A percentile compares a stretch with the other conserved stretches of the same genome.
Evolutionary conservation across 2,888 invertebrate species (phyloP).

Genomic region (Drosophila mimica): DNA sequence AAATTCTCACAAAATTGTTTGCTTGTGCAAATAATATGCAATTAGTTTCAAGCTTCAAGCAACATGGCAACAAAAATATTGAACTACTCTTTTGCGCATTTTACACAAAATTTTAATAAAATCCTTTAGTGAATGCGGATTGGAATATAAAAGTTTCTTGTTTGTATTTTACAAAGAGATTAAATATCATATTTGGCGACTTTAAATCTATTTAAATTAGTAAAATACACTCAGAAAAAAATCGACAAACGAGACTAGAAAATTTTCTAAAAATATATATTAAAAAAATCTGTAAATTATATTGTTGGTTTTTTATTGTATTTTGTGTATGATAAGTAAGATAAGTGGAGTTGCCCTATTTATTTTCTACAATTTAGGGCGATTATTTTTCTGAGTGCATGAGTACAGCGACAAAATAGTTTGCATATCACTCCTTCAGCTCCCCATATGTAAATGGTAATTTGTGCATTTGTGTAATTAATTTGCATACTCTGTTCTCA

Average conservation of each 20-base stretch:
- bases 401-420: background rate
- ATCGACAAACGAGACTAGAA: too few species aligned
- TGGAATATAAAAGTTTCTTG: background rate
- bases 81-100: background rate
- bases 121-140: background rate
- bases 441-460: background rate
- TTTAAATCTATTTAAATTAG: background rate
- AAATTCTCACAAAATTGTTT: background rate
- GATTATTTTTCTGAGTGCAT: background rate
- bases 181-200: background rate
- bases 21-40: background rate
- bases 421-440: background rate
- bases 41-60: background rate
- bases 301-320: background rate
- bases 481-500: background rate
- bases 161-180: background rate
- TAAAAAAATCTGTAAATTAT: background rate
- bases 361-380: background rate
- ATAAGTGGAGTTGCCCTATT: background rate
- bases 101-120: background rate
- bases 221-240: background rate
- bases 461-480: conserved; percentile 26
- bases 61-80: background rate
- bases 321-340: background rate
- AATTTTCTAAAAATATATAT: background rate